Evolutionary conservation across 2,113 vertebrate genomes (phyloP).

Genomic region (Cathartes aura): DNA sequence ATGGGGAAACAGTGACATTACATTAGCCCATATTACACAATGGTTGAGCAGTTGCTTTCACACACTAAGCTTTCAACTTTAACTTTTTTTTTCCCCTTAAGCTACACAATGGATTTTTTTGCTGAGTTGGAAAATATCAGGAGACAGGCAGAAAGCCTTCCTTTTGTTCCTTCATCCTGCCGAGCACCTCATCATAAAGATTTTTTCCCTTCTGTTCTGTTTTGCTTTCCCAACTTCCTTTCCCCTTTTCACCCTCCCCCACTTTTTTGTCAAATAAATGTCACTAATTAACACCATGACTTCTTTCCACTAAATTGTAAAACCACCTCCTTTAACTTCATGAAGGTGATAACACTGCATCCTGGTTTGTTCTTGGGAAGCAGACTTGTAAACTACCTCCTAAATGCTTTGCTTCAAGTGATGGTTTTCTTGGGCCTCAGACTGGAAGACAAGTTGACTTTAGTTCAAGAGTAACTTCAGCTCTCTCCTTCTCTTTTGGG

Average conservation of each 20-base stretch:
- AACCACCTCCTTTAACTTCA: background rate
- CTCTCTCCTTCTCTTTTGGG: background rate
- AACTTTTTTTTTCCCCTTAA: slow-evolving; percentile 66
- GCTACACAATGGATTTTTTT: slow-evolving; percentile 78
- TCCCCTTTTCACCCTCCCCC: background rate
- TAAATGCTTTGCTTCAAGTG: background rate
- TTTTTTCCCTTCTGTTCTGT: slow-evolving; percentile 55
- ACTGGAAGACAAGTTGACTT: background rate
- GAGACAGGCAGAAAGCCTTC: slow-evolving; percentile 79
- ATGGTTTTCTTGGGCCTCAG: background rate
- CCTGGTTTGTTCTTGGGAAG: background rate
- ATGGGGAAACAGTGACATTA: slow-evolving; percentile 49
- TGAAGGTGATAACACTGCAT: background rate
- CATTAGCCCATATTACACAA: slow-evolving; percentile 70
- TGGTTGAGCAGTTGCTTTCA: slow-evolving; percentile 78
- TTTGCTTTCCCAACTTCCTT: slow-evolving; percentile 39
- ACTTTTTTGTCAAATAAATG: slow-evolving; percentile 26
- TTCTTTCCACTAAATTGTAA: background rate
- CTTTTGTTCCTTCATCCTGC: slow-evolving; percentile 80
- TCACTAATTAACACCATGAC: slow-evolving; percentile 27
- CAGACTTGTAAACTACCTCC: background rate
- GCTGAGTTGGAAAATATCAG: slow-evolving; percentile 83
- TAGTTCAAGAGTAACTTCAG: slow-evolving; percentile 40
- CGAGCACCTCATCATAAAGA: slow-evolving; percentile 73
- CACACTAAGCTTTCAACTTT: slow-evolving; percentile 78